These are phyloP conservation scores for Palythoa grandiflora DNA, from an alignment of 92 coral and sea anemone genomes.

Conservation along the genomic window DNA sequence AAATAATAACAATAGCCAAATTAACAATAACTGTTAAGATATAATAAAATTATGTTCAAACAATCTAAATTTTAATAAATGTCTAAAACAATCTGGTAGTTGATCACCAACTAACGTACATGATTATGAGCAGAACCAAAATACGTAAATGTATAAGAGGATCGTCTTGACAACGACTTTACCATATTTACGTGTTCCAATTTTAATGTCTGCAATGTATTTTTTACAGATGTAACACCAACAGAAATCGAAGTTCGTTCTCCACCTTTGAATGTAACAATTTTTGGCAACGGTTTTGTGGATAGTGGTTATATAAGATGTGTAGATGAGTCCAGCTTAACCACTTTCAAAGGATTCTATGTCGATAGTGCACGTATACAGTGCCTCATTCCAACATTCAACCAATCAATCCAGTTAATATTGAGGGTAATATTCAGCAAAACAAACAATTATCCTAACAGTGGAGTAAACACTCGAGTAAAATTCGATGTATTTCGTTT, in stretches of 20 bases:
- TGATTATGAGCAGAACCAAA: too few species aligned
- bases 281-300: neutral
- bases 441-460: neutral
- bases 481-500: neutral
- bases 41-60: too few species aligned
- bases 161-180: neutral
- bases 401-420: neutral
- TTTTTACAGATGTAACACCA: neutral
- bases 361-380: neutral
- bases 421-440: neutral
- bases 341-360: neutral
- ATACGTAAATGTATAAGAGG: neutral
- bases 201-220: neutral
- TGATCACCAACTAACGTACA: too few species aligned
- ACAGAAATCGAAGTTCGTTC: neutral
- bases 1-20: too few species aligned
- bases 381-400: slow-evolving; percentile 1
- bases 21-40: too few species aligned
- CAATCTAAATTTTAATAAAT: too few species aligned
- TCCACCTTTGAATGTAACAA: neutral
- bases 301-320: neutral
- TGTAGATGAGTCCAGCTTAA: neutral
- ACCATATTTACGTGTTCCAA: neutral
- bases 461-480: neutral
- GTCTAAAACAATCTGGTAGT: too few species aligned